Evolutionary conservation across 2,888 invertebrate genomes (phyloP).

Genomic region (Ophraella communa): DNA sequence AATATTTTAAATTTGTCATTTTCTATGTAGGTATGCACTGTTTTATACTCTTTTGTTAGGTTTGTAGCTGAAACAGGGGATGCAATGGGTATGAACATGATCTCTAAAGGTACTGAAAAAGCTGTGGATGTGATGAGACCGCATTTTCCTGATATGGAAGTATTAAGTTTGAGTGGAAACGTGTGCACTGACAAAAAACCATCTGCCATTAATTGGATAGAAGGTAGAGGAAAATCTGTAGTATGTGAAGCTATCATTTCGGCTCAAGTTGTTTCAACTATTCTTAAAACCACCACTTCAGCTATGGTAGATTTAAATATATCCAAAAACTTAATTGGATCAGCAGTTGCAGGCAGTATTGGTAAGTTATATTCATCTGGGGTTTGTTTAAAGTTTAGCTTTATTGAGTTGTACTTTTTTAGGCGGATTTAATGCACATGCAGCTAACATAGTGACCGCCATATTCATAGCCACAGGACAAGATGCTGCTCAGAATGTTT

Average conservation of each 20-base stretch:
- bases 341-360: constrained; percentile 90
- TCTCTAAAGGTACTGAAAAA: constrained; percentile 93
- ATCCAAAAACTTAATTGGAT: constrained; percentile 92
- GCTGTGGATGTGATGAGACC: constrained; percentile 76
- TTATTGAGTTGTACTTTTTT: background rate
- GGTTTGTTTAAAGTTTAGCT: no score
- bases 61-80: constrained; percentile 78
- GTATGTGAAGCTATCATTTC: constrained; percentile 90
- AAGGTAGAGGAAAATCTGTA: constrained; percentile 88
- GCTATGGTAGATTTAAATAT: constrained; percentile 88
- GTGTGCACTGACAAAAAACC: constrained; percentile 97
- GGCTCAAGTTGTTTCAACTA: constrained; percentile 71
- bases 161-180: constrained; percentile 92
- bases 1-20: no score
- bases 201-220: constrained; percentile 95
- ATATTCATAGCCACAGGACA: constrained; percentile 97
- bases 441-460: constrained; percentile 96
- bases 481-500: constrained; percentile 96
- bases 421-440: constrained; percentile 83
- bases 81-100: constrained; percentile 99
- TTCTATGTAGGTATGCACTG: no score
- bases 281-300: constrained; percentile 85
- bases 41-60: no score
- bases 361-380: constrained; percentile 61
- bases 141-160: constrained; percentile 85